Conservation (phyloP, 2,797 vertebrate species). For the Melanogrammus aeglefinus region DNA sequence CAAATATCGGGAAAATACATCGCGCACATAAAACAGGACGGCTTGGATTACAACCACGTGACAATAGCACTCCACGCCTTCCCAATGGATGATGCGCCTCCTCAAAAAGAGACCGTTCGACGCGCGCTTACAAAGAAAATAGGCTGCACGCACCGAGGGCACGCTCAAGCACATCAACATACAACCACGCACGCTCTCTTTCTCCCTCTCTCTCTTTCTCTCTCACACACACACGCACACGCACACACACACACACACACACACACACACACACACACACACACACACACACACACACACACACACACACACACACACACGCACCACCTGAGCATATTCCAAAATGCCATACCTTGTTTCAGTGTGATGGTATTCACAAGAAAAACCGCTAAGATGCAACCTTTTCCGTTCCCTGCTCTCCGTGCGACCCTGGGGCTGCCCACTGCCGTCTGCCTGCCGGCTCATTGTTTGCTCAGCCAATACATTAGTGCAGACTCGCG, state of each 20-base stretch:
- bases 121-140: conserved; percentile 18
- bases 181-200: not conserved
- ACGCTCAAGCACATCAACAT: not conserved
- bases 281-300: conserved; percentile 7
- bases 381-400: not conserved
- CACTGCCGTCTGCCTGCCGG: conserved; percentile 62
- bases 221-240: conserved; percentile 1
- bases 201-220: conserved; percentile 13
- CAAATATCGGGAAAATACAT: conserved; percentile 60
- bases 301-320: not conserved
- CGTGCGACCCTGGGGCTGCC: conserved; percentile 57
- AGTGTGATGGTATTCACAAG: not conserved
- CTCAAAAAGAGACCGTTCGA: conserved; percentile 15
- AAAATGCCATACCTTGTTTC: not conserved
- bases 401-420: conserved; percentile 35
- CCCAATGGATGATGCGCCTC: conserved; percentile 26
- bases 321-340: not conserved
- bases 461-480: conserved; percentile 73
- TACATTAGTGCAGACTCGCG: conserved; percentile 73
- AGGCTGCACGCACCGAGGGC: not conserved
- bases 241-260: conserved; percentile 1
- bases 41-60: conserved; percentile 63
- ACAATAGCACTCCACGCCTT: conserved; percentile 39
- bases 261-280: not conserved
- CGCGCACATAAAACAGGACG: conserved; percentile 81